Evolutionary conservation across 2,797 vertebrate species (phyloP).

Genomic region (Pantherophis alleghaniensis): DNA sequence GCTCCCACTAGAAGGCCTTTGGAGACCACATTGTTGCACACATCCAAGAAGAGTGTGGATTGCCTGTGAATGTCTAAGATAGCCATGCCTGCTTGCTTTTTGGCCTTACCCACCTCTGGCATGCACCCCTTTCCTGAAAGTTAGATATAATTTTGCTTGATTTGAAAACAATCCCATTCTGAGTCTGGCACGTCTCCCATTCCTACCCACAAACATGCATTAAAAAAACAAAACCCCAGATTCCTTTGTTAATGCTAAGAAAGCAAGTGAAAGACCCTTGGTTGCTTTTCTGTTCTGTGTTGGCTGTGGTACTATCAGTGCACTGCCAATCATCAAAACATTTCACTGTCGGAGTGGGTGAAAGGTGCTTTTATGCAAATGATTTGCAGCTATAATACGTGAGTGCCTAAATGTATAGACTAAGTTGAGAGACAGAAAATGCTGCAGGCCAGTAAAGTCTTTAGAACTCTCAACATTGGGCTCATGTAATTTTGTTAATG

Average conservation of each 20-base stretch:
- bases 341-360: slow-evolving; percentile 32
- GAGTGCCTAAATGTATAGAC: background rate
- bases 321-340: slow-evolving; percentile 22
- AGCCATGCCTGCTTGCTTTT: background rate
- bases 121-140: background rate
- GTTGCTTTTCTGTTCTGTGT: background rate
- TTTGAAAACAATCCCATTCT: background rate
- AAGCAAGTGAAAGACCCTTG: background rate
- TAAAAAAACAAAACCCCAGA: background rate
- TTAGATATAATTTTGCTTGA: background rate
- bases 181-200: background rate
- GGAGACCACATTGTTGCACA: background rate
- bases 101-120: background rate
- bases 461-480: background rate
- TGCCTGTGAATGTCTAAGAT: background rate
- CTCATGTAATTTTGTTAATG: background rate
- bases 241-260: background rate
- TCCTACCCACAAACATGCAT: background rate
- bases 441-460: background rate
- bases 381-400: background rate
- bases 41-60: too few species aligned
- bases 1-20: background rate
- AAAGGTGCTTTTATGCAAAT: background rate
- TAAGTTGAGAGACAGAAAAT: background rate
- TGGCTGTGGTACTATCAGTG: background rate